Conservation (phyloP, 2,113 vertebrate genomes). For the Columba janthina region DNA sequence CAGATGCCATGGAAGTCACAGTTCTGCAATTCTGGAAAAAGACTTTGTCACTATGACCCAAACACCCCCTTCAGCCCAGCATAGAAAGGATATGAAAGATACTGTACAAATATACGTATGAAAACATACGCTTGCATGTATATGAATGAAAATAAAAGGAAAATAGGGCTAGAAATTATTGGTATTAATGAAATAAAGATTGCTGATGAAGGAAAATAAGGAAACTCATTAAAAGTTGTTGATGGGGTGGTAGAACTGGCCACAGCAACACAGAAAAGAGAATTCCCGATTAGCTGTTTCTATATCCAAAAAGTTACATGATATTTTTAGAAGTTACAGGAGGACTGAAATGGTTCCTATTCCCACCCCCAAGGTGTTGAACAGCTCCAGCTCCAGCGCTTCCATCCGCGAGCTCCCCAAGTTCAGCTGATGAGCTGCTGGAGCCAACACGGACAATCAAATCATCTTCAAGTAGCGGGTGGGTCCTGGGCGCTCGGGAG, state of each 20-base stretch:
- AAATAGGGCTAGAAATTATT: neutral
- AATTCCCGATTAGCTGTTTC: neutral
- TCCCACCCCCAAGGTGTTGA: neutral
- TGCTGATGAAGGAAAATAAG: neutral
- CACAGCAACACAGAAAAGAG: neutral
- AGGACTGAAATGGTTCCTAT: neutral
- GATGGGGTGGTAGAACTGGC: neutral
- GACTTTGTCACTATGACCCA: neutral
- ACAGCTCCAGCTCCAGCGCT: neutral
- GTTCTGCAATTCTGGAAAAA: neutral
- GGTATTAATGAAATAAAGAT: neutral
- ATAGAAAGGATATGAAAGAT: neutral
- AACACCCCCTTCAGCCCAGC: neutral
- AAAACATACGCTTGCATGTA: neutral
- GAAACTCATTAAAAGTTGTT: neutral
- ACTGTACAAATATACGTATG: accelerated
- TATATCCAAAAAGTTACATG: neutral
- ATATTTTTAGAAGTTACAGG: neutral
- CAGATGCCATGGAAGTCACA: neutral
- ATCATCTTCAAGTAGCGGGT: neutral
- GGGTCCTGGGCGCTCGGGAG: neutral
- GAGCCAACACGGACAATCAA: neutral
- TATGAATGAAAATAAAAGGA: neutral
- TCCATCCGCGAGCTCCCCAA: accelerated
- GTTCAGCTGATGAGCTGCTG: neutral